phyloP scores from a whole-genome alignment of 2,113 vertebrate species.

The Arvicanthis niloticus region DNA sequence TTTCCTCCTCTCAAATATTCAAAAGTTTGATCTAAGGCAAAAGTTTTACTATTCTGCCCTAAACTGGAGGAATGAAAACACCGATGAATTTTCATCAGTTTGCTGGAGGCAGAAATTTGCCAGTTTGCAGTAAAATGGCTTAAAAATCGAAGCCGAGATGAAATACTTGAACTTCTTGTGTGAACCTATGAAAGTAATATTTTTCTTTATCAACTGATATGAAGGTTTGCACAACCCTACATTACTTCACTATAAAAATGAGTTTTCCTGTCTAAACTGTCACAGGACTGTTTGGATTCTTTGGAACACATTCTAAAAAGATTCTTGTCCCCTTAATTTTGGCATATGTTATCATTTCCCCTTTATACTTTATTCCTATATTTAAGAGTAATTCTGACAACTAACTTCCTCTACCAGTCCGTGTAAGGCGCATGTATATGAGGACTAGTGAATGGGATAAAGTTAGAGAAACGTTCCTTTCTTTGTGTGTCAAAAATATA shows the following conservation, averaged over 20 bases:
- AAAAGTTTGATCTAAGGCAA: constrained; percentile 83
- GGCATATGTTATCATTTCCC: constrained; percentile 28
- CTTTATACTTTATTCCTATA: constrained; percentile 56
- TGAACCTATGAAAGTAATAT: constrained; percentile 83
- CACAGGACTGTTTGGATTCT: constrained; percentile 63
- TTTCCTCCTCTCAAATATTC: constrained; percentile 75
- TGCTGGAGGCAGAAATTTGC: constrained; percentile 83
- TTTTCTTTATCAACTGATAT: constrained; percentile 82
- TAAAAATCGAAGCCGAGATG: constrained; percentile 80
- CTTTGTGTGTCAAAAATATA: neutral
- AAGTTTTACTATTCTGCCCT: constrained; percentile 83
- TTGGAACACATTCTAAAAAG: constrained; percentile 6
- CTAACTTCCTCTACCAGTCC: constrained; percentile 29
- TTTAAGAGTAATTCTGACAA: constrained; percentile 50
- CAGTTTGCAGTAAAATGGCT: constrained; percentile 82
- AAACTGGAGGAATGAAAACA: constrained; percentile 80
- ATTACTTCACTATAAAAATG: constrained; percentile 73
- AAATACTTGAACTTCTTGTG: constrained; percentile 83
- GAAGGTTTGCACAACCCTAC: constrained; percentile 73
- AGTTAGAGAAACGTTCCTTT: constrained; percentile 14
- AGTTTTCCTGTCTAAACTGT: constrained; percentile 73
- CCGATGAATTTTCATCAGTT: constrained; percentile 84
- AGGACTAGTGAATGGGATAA: neutral
- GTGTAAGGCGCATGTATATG: neutral
- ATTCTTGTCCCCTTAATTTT: constrained; percentile 60